These are phyloP conservation scores for Notiomystis cincta DNA, from an alignment of 2,113 vertebrate genomes.

Conservation along the genomic window DNA sequence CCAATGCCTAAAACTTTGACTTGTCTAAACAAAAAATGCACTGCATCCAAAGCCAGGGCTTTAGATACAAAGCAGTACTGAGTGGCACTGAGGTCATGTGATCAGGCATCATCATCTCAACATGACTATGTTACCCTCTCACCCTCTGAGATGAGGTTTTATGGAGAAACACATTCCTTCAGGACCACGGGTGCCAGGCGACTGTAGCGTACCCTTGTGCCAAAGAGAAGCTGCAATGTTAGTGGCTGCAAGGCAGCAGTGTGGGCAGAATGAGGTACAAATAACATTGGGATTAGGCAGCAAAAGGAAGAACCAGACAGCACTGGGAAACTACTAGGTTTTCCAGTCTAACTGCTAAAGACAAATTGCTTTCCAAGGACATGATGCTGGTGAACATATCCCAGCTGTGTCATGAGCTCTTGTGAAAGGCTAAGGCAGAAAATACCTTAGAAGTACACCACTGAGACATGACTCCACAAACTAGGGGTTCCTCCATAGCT, in stretches of 20 bases:
- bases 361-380: neutral
- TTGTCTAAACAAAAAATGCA: neutral
- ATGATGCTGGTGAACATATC: neutral
- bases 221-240: neutral
- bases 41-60: neutral
- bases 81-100: neutral
- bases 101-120: neutral
- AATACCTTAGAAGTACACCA: too few species aligned
- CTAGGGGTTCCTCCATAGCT: neutral
- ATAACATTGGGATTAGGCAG: neutral
- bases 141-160: neutral
- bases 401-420: neutral
- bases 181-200: neutral
- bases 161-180: neutral
- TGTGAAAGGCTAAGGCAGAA: neutral
- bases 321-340: neutral
- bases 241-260: neutral
- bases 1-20: neutral
- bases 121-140: neutral
- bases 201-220: neutral
- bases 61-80: neutral
- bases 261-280: neutral
- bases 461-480: neutral
- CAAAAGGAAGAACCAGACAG: neutral
- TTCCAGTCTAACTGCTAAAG: neutral